Conservation (phyloP, 2,888 invertebrate genomes). For the Criorhina ranunculi region DNA sequence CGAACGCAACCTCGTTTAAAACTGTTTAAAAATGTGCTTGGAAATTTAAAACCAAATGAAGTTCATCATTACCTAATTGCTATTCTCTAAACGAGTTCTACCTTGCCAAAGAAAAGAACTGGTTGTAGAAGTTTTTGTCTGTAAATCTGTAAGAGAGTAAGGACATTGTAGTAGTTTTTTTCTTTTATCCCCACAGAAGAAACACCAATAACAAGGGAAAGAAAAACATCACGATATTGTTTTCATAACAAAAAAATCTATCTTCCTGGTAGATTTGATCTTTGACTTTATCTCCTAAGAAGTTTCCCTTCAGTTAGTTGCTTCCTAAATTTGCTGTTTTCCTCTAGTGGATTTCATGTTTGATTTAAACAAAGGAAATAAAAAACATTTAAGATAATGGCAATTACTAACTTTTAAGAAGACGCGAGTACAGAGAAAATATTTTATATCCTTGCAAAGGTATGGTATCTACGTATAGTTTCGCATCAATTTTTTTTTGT, state of each 20-base stretch:
- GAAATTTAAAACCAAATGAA: conserved; percentile 34
- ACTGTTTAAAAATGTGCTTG: conserved; percentile 26
- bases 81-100: conserved; percentile 23
- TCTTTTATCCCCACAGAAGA: neutral
- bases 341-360: conserved; percentile 8
- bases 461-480: neutral
- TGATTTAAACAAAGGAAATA: conserved; percentile 10
- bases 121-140: neutral
- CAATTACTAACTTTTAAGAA: conserved; percentile 25
- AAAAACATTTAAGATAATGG: conserved; percentile 14
- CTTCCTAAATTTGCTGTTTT: neutral
- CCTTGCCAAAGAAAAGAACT: conserved; percentile 11
- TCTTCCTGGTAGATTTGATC: conserved; percentile 15
- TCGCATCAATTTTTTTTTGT: neutral
- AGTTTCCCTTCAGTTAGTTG: neutral
- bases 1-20: neutral
- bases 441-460: conserved; percentile 21
- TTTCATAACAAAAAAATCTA: conserved; percentile 16
- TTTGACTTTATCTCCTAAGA: neutral
- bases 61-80: conserved; percentile 53
- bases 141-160: conserved; percentile 8
- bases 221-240: conserved; percentile 8
- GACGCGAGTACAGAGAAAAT: neutral
- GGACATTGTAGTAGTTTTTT: conserved; percentile 11
- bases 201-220: neutral